Base-by-base conservation (phyloP, 2,888 invertebrate species). In the Mythimna lalbum region DNA sequence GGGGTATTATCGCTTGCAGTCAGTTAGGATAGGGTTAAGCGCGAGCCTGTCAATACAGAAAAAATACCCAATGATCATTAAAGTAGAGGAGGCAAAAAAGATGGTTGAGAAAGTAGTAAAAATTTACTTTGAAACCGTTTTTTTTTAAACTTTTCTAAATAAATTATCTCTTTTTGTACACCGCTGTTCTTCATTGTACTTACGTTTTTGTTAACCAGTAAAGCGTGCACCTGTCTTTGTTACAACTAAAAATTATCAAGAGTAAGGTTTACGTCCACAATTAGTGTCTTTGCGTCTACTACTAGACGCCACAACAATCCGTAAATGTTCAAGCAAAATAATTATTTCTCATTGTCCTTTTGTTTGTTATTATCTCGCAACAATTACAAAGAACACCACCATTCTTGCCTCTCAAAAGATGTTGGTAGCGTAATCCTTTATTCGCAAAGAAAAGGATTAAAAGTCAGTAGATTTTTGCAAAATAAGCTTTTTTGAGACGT, bases 301-400 rank as follows among this genome's bases (percentile, higher is more conserved):
- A 76, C 75, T 78, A 88, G 87, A 87, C 78, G 83, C 83, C 81
- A 80, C 65, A 68, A 80, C 83, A 84, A 77, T 76, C 83, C 78
- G 76, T 88, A 89, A 89, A 88, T 78, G 85, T 82, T 84, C 79
- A 84, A 80, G 78, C 78, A 70, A 89, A 89, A 88, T 86, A 87
- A 90, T 90, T 88, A 89, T 88, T 88, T 81, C 80, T 87, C 85
- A 89, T 91, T 92, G 89, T 91, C 80, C 83, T 78, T 87, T 89
- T 90, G 90, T 91, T 90, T 90, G 88, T 84, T 82, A 86, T 88
- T 87, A 88, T 87, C 86, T 89, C 74, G 69, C 76, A 83, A 80
- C 81, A 80, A 83, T 87, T 86, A 76, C 64, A 76, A 77, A 69
- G 72, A 65, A 68, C 55, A 73, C 33, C 65, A 73, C 63, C 67